Conservation (phyloP, 2,797 vertebrate genomes). For the Cuniculus paca region DNA sequence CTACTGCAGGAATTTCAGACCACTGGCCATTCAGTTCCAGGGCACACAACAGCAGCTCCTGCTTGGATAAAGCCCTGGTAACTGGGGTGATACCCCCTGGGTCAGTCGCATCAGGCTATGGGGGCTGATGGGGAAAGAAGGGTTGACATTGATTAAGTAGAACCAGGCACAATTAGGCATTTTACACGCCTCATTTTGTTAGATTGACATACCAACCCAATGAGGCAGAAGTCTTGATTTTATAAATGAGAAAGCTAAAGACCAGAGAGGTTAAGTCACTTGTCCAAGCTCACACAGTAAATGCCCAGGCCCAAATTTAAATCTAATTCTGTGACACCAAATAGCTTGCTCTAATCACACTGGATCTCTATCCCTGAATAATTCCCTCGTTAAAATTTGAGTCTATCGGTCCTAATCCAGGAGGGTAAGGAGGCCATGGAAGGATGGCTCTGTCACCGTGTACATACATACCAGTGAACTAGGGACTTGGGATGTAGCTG, state of each 20-base stretch:
- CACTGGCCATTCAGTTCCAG: background rate
- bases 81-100: background rate
- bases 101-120: background rate
- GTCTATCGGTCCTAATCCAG: background rate
- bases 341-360: conserved; percentile 1
- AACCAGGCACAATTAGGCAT: background rate
- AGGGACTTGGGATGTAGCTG: background rate
- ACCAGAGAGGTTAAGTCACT: conserved; percentile 1
- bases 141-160: background rate
- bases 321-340: conserved; percentile 4
- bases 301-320: background rate
- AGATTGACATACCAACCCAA: background rate
- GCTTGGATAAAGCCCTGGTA: background rate
- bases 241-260: conserved; percentile 12
- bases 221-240: background rate
- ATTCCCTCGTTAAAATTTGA: conserved; percentile 14
- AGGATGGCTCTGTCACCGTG: background rate
- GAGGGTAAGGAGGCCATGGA: background rate
- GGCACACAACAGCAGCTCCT: background rate
- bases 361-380: background rate
- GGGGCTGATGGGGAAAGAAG: background rate
- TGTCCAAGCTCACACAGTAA: conserved; percentile 24
- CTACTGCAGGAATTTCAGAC: background rate
- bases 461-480: background rate
- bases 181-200: background rate